Conservation (phyloP, 2,113 vertebrate genomes). For the Pimephales promelas region DNA sequence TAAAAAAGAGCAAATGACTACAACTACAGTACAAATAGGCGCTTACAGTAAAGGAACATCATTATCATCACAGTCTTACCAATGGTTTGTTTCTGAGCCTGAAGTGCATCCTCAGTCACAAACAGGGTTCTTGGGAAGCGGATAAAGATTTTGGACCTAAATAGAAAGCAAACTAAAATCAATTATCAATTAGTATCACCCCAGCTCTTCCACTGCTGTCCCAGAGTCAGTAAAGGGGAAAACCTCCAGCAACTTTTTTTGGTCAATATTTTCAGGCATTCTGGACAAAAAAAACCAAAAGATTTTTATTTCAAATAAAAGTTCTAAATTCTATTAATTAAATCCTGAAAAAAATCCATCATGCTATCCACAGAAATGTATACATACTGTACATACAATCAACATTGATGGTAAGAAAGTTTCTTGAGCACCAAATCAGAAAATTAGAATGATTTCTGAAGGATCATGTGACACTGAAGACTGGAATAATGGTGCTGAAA, state of each 20-base stretch:
- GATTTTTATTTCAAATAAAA: no score
- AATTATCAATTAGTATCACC: background rate
- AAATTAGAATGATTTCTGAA: no score
- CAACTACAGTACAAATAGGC: background rate
- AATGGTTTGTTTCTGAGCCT: slow-evolving; percentile 88
- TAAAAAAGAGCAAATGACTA: background rate
- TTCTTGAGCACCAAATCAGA: no score
- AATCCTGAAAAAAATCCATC: no score
- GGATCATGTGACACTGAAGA: no score
- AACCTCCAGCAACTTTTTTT: background rate
- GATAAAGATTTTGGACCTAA: slow-evolving; percentile 98
- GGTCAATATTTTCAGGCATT: background rate
- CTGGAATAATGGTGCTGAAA: no score
- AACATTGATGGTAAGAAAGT: no score
- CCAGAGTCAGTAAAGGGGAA: background rate
- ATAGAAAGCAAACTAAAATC: background rate
- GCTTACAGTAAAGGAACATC: background rate
- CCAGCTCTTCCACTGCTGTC: background rate
- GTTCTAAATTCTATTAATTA: no score
- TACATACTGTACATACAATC: no score
- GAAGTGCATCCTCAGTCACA: slow-evolving; percentile 92
- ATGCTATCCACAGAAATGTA: no score
- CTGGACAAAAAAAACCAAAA: no score
- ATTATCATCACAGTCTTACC: slow-evolving; percentile 72
- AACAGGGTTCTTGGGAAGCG: slow-evolving; percentile 98